phyloP scores from a whole-genome alignment of 2,113 vertebrate species.

The Alethe castanea region DNA sequence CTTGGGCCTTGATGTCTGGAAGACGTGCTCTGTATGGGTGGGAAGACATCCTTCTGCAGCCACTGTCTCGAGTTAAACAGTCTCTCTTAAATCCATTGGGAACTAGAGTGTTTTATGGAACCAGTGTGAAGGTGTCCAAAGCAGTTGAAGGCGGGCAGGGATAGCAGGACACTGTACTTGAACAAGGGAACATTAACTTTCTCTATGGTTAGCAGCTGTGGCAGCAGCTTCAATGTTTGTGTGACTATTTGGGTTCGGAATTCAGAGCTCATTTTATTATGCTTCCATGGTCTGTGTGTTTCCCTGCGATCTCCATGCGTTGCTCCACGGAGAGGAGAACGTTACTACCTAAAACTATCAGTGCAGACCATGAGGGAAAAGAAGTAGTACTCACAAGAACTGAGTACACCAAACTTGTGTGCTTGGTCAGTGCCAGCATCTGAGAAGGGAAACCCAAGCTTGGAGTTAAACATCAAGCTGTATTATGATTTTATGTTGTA shows the following conservation, averaged over 20 bases:
- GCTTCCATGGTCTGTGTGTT: neutral
- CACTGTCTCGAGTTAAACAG: neutral
- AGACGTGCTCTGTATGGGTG: neutral
- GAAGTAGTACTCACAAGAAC: neutral
- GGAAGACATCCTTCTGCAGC: neutral
- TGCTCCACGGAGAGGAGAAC: neutral
- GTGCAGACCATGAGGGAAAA: neutral
- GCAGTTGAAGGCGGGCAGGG: neutral
- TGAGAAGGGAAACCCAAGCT: neutral
- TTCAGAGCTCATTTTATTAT: neutral
- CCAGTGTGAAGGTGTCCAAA: neutral
- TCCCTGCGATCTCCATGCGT: neutral
- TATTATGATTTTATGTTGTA: neutral
- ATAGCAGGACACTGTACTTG: neutral
- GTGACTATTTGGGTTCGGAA: neutral
- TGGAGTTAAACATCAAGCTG: neutral
- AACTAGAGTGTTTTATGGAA: neutral
- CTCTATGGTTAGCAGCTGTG: neutral
- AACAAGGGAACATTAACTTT: neutral
- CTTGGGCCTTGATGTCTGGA: neutral
- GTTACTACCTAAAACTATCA: neutral
- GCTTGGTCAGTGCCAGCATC: neutral
- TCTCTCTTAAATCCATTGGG: neutral
- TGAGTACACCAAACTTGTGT: fast-evolving
- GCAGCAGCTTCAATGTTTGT: neutral